Conservation (phyloP, 2,797 vertebrate genomes). For the Onychomys torridus region DNA sequence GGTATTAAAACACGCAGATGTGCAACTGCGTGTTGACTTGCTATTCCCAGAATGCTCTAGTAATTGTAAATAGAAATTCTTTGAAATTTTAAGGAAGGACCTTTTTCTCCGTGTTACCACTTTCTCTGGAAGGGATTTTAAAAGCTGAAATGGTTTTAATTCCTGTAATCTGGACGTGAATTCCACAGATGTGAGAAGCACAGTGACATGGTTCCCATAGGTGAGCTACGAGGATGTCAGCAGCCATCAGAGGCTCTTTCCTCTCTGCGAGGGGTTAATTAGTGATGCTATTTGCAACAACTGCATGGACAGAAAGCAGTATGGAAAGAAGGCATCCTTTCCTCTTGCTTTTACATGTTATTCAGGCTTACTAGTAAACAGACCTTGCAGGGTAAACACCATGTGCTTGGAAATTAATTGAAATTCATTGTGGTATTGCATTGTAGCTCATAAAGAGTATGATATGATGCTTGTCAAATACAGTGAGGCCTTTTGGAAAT, state of each 20-base stretch:
- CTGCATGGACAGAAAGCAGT: not conserved
- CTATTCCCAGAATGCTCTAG: not conserved
- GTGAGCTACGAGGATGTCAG: conserved; percentile 56
- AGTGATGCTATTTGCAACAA: conserved; percentile 61
- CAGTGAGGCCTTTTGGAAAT: conserved; percentile 34
- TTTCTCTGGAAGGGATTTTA: conserved; percentile 33
- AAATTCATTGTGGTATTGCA: not conserved
- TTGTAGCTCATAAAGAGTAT: not conserved
- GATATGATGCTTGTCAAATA: conserved; percentile 18
- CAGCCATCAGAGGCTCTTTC: not conserved
- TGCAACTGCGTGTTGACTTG: not conserved
- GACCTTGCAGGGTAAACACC: not conserved
- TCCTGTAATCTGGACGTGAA: conserved; percentile 40
- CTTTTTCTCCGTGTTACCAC: not conserved
- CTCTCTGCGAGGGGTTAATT: conserved; percentile 41
- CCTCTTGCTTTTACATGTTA: conserved; percentile 6
- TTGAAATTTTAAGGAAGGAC: conserved; percentile 26
- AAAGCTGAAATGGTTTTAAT: conserved; percentile 62
- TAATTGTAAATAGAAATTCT: conserved; percentile 18
- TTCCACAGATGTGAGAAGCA: not conserved
- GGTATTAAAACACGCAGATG: not conserved
- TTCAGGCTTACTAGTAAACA: conserved; percentile 27
- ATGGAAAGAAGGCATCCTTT: conserved; percentile 22
- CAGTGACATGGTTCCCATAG: conserved; percentile 51
- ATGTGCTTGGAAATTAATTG: conserved; percentile 29